Evolutionary conservation across 2,888 invertebrate species (phyloP).

Genomic region (Drosophila monieri): DNA sequence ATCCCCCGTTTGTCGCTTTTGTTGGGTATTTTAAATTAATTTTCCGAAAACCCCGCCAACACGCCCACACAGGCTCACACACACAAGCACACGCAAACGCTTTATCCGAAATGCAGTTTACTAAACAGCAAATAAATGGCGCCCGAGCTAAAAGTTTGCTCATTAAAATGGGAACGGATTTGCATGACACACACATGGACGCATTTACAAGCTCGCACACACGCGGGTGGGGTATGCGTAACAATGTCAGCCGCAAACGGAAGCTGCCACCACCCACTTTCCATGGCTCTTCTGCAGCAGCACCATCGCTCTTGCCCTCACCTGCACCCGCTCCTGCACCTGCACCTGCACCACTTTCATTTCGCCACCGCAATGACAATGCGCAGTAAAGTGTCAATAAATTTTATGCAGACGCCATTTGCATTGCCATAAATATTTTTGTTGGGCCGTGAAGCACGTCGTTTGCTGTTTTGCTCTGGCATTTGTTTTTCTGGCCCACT

Average conservation of each 20-base stretch:
- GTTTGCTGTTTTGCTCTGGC: conserved; percentile 31
- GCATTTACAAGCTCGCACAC: background rate
- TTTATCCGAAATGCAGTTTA: conserved; percentile 55
- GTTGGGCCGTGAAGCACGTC: conserved; percentile 31
- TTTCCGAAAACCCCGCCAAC: conserved; percentile 27
- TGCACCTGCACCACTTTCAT: background rate
- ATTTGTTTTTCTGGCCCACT: conserved; percentile 28
- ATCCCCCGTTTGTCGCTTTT: conserved; percentile 21
- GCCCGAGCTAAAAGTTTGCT: conserved; percentile 64
- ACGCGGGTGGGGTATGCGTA: conserved; percentile 51
- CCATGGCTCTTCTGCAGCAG: too few species aligned
- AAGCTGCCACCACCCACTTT: background rate
- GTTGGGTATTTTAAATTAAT: conserved; percentile 43
- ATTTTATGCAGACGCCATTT: conserved; percentile 79
- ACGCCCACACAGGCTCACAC: conserved; percentile 4
- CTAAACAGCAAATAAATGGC: conserved; percentile 67
- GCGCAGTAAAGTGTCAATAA: conserved; percentile 75
- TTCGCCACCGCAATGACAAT: conserved; percentile 65
- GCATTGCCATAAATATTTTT: conserved; percentile 71
- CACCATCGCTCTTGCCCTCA: too few species aligned
- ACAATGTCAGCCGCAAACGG: conserved; percentile 69
- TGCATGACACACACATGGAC: conserved; percentile 17
- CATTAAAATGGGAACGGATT: conserved; percentile 67
- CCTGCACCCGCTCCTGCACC: too few species aligned
- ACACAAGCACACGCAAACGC: conserved; percentile 4